Percentiles rank a stretch among this genome's conserved stretches.
phyloP scores from a whole-genome alignment of 2,888 invertebrate species.

The Trichopria drosophilae region DNA sequence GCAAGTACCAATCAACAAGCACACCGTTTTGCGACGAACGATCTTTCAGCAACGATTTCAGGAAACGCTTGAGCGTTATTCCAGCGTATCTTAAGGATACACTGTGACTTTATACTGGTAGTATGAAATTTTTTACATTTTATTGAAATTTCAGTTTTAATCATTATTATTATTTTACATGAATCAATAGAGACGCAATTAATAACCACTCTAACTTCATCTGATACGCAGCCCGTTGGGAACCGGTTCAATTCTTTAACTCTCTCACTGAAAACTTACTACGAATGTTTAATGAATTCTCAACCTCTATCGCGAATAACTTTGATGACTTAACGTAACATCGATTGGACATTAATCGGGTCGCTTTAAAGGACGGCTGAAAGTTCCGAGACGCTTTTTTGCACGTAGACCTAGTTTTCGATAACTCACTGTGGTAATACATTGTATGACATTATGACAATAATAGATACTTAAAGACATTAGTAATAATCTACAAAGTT shows the following conservation, averaged over 20 bases:
- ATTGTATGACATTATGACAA: not conserved
- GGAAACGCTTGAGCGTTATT: constrained; percentile 10
- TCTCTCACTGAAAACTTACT: too few relatives aligned
- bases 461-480: constrained; percentile 7
- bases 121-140: constrained; percentile 6
- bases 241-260: constrained; percentile 14
- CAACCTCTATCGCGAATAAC: too few relatives aligned
- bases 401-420: too few relatives aligned
- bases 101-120: constrained; percentile 10
- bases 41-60: constrained; percentile 46
- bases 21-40: constrained; percentile 36
- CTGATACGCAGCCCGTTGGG: constrained; percentile 5
- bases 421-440: constrained; percentile 40
- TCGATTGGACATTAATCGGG: constrained; percentile 43
- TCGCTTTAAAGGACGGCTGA: constrained; percentile 35
- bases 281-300: too few relatives aligned
- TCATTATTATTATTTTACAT: constrained; percentile 11
- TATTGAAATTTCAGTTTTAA: too few relatives aligned
- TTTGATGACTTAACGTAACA: constrained; percentile 36
- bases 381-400: constrained; percentile 31
- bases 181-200: not conserved
- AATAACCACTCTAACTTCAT: constrained; percentile 6
- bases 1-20: constrained; percentile 24
- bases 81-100: constrained; percentile 9
- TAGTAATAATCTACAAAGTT: constrained; percentile 2